phyloP scores from a whole-genome alignment of 2,888 invertebrate species.

The Drosophila affinis region DNA sequence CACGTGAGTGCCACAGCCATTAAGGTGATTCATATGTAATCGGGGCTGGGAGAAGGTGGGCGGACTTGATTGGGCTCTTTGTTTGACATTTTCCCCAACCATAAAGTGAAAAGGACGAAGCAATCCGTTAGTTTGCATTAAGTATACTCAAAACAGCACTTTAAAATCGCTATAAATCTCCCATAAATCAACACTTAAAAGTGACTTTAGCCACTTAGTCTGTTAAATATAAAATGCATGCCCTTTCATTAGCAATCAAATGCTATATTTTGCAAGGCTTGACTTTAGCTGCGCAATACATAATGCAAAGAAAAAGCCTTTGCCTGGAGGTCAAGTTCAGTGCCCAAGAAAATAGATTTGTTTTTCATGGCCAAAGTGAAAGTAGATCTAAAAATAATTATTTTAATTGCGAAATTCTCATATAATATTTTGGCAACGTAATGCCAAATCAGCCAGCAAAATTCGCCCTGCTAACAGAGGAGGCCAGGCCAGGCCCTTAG shows the following conservation, averaged over 20 bases:
- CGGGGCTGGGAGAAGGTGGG: conserved; percentile 10
- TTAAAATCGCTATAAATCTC: neutral
- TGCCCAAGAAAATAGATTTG: conserved; percentile 1
- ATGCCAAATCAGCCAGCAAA: neutral
- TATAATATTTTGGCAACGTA: neutral
- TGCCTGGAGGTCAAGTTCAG: conserved; percentile 16
- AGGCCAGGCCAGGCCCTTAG: too few species aligned
- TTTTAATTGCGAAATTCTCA: conserved; percentile 9
- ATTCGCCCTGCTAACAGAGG: too few species aligned
- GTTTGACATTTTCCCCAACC: conserved; percentile 3
- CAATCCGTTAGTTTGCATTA: neutral
- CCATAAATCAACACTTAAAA: conserved; percentile 3
- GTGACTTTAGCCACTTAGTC: conserved; percentile 17
- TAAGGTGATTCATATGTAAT: conserved; percentile 33
- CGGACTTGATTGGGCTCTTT: conserved; percentile 25
- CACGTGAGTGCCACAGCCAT: conserved; percentile 33
- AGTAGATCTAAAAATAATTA: conserved; percentile 23
- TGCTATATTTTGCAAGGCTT: conserved; percentile 3
- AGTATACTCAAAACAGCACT: too few species aligned
- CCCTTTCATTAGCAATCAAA: conserved; percentile 1
- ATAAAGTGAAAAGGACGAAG: neutral
- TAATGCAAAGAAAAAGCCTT: neutral
- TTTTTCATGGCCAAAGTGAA: conserved; percentile 17
- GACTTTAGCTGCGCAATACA: neutral
- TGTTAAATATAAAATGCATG: neutral